A percentile compares a stretch with the other conserved stretches of the same genome.
phyloP scores from a whole-genome alignment of 2,888 invertebrate genomes.

The Heteromurus nitidus region DNA sequence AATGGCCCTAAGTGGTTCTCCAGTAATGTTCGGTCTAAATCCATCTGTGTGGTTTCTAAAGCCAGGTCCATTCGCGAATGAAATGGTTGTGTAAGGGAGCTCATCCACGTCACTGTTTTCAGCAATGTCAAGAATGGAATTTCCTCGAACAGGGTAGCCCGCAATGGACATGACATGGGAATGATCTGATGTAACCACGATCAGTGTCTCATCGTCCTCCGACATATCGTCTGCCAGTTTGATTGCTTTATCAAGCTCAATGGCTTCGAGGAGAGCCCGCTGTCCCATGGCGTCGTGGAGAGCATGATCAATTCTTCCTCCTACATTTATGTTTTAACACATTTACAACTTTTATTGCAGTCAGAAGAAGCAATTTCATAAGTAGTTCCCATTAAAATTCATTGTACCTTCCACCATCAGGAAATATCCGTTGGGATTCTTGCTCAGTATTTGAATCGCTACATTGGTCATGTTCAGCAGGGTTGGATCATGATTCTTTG shows the following conservation, averaged over 20 bases:
- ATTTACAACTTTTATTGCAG: not conserved
- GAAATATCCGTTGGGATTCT: slow-evolving; percentile 83
- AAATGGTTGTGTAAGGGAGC: slow-evolving; percentile 84
- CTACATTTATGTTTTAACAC: slow-evolving; percentile 26
- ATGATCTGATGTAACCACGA: slow-evolving; percentile 87
- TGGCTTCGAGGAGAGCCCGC: slow-evolving; percentile 81
- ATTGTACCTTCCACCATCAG: slow-evolving; percentile 83
- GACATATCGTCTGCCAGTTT: slow-evolving; percentile 80
- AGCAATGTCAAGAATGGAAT: slow-evolving; percentile 69
- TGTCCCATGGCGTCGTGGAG: slow-evolving; percentile 81
- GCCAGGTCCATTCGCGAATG: slow-evolving; percentile 86
- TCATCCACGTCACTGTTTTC: slow-evolving; percentile 75
- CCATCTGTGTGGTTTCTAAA: slow-evolving; percentile 76
- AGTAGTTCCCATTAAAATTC: not conserved
- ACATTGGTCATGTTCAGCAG: slow-evolving; percentile 86
- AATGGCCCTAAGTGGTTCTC: slow-evolving; percentile 30
- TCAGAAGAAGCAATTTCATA: not conserved
- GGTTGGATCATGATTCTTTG: slow-evolving; percentile 79
- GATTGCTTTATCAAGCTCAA: slow-evolving; percentile 85
- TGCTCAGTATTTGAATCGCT: slow-evolving; percentile 83
- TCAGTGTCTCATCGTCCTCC: slow-evolving; percentile 83
- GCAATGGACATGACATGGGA: slow-evolving; percentile 79
- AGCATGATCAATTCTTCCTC: slow-evolving; percentile 79
- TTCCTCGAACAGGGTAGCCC: slow-evolving; percentile 44
- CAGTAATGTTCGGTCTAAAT: slow-evolving; percentile 19